Base-by-base conservation (phyloP, 2,888 invertebrate species). In the Microplitis manilae region DNA sequence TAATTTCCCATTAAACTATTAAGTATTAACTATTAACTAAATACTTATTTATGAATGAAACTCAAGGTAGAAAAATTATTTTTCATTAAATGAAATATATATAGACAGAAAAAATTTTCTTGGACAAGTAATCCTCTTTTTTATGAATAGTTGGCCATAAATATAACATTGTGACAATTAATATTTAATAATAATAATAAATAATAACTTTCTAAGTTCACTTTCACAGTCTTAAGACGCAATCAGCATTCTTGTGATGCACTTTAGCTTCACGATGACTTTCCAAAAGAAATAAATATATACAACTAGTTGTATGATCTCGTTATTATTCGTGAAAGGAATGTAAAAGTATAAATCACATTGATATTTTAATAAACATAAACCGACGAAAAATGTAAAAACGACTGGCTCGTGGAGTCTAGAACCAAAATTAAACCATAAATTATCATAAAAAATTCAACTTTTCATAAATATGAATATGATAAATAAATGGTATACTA, bases 141-240 rank as follows among this genome's bases (percentile, higher is more conserved):
- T 20, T 20, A 20, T 20, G 20, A 20, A 20, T 20, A 20, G 20
- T 20, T 20, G 20, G 20, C 20, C 20, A 61, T 39, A 6, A 72
- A 15, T 38, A 6, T 39, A 6, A 1, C 6, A n/a, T 13, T 39
- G 64, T 38, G 20, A 73, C n/a, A 72, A 17, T 62, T 20, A 73
- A 62, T 60, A 61, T 71, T 71, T 50, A 72, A 17, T 62, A 13
- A 73, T 73, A 64, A 30, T 50, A 8, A 8, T 50, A 59, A 70
- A 50, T 2, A 41, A 68, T 39, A 70, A 70, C 73, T 73, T 73
- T 73, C 73, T 65, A 73, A 73, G 50, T 60, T 67, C 65, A 73
- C 73, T 73, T 73, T 73, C 73, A 73, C 73, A 73, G 65, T 67
- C 73, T 65, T 65, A 59, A 70, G 70, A 70, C 70, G 70, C 59